Evolutionary conservation across 2,888 invertebrate species (phyloP).

Genomic region (Synergus laeviventris): DNA sequence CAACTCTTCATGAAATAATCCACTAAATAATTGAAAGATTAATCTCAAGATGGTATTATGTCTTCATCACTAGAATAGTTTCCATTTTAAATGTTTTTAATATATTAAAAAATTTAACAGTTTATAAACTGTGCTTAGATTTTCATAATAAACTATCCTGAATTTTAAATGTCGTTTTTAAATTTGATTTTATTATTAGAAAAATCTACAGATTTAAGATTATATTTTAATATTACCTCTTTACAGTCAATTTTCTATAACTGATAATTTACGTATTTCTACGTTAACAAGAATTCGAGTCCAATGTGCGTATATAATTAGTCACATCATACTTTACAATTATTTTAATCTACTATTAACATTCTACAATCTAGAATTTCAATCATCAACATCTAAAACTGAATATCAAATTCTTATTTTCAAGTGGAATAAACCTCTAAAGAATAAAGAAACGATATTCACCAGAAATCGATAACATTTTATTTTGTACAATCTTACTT

Average conservation of each 20-base stretch:
- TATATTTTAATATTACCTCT: conserved; percentile 23
- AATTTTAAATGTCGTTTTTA: conserved; percentile 18
- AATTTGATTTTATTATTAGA: conserved; percentile 21
- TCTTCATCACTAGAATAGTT: conserved; percentile 25
- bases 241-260: conserved; percentile 26
- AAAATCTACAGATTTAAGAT: conserved; percentile 24
- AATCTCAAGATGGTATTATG: conserved; percentile 11
- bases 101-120: conserved; percentile 30
- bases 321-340: conserved; percentile 22
- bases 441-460: background rate
- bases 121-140: conserved; percentile 27
- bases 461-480: background rate
- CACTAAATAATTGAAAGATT: background rate
- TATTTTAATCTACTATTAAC: conserved; percentile 16
- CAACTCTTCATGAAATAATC: background rate
- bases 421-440: background rate
- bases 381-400: conserved; percentile 11
- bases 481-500: conserved; percentile 3
- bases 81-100: conserved; percentile 30
- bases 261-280: conserved; percentile 13
- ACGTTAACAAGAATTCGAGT: conserved; percentile 29
- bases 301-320: conserved; percentile 30
- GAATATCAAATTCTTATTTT: background rate
- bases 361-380: conserved; percentile 10
- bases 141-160: conserved; percentile 37